A percentile compares a stretch with the other conserved stretches of the same genome.
phyloP scores from a whole-genome alignment of 1,140 invertebrate species.

The Pomacea maculata region DNA sequence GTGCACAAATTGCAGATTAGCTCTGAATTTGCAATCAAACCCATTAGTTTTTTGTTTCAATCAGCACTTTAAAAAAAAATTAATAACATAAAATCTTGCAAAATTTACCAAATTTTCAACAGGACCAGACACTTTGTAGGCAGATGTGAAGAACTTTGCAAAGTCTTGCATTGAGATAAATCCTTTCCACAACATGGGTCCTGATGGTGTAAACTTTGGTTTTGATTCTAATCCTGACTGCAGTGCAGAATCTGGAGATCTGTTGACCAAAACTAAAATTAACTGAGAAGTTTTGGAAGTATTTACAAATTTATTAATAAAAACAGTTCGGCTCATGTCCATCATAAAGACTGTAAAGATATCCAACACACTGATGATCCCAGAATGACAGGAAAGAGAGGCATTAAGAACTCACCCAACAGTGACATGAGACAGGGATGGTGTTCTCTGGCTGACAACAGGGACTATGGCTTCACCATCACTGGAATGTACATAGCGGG shows the following conservation, averaged over 20 bases:
- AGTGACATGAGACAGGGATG: background rate
- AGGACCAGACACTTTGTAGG: slow-evolving; percentile 75
- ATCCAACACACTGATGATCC: background rate
- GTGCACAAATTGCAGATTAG: too few species aligned
- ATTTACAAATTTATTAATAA: background rate
- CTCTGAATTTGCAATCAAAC: too few species aligned
- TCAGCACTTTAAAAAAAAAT: too few species aligned
- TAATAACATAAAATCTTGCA: background rate
- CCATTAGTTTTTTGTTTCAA: too few species aligned
- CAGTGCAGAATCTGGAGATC: slow-evolving; percentile 58
- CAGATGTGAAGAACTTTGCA: slow-evolving; percentile 85
- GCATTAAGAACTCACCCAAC: slow-evolving; percentile 2
- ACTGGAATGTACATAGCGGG: too few species aligned
- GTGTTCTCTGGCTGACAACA: too few species aligned
- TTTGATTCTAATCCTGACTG: slow-evolving; percentile 57
- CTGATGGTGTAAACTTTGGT: slow-evolving; percentile 48
- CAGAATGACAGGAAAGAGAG: background rate
- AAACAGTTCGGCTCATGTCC: too few species aligned
- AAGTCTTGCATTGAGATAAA: slow-evolving; percentile 91
- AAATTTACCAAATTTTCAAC: slow-evolving; percentile 47
- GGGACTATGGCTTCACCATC: too few species aligned
- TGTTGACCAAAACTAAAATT: slow-evolving; percentile 21
- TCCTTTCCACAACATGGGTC: slow-evolving; percentile 80
- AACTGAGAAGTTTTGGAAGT: too few species aligned
- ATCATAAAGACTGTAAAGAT: background rate